These are phyloP conservation scores for Chitala chitala DNA, from an alignment of 2,113 vertebrate genomes.

Conservation along the genomic window DNA sequence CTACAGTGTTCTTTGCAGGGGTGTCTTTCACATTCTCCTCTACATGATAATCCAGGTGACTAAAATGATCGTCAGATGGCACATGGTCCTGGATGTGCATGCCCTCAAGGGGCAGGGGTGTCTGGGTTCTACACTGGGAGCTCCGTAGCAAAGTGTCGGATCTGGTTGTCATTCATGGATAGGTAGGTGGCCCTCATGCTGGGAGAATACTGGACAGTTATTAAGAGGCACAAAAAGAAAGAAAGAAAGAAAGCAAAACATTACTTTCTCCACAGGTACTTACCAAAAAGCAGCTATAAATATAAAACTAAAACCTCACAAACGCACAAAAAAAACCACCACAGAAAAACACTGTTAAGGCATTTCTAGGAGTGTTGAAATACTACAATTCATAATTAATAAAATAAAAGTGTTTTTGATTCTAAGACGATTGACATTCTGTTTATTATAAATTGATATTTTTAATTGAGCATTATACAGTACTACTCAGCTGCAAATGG, in stretches of 20 bases:
- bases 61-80: background rate
- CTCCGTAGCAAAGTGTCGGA: slow-evolving; percentile 68
- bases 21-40: background rate
- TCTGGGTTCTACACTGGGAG: slow-evolving; percentile 68
- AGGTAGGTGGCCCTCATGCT: slow-evolving; percentile 93
- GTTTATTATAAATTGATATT: too few relatives aligned
- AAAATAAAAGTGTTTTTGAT: too few relatives aligned
- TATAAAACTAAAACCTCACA: too few relatives aligned
- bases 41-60: background rate
- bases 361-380: too few relatives aligned
- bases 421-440: too few relatives aligned
- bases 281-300: background rate
- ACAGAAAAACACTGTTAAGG: too few relatives aligned
- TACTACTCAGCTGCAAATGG: background rate
- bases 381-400: too few relatives aligned
- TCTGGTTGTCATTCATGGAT: slow-evolving; percentile 78
- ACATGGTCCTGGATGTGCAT: background rate
- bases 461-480: background rate
- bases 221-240: too few relatives aligned
- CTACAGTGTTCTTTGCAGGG: too few relatives aligned
- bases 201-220: slow-evolving; percentile 80
- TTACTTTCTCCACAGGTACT: slow-evolving; percentile 23
- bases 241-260: slow-evolving; percentile 18
- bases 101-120: slow-evolving; percentile 12
- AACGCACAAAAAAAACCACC: too few relatives aligned